These are phyloP conservation scores for Eulemur rufifrons DNA, from an alignment of 2,113 vertebrate species.

Conservation along the genomic window DNA sequence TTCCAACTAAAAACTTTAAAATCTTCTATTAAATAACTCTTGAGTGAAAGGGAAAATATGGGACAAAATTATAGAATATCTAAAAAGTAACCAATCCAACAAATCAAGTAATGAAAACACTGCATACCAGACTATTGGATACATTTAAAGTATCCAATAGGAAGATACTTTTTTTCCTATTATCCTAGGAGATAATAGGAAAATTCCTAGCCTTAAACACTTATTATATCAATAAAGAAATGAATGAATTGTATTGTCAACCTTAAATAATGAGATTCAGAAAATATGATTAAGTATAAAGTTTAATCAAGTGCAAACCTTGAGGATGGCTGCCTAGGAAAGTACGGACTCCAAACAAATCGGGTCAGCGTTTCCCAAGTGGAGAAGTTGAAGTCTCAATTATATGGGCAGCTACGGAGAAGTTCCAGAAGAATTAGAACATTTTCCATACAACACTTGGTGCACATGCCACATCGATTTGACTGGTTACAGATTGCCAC, in stretches of 20 bases:
- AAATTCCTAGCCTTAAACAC: not conserved
- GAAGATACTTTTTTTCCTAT: too few species aligned
- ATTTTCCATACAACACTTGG: not conserved
- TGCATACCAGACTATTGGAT: not conserved
- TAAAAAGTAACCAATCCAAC: not conserved
- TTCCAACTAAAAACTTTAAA: constrained; percentile 1
- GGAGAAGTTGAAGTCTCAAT: not conserved
- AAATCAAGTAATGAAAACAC: not conserved
- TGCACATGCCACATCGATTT: not conserved
- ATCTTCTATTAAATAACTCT: constrained; percentile 1
- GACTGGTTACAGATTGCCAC: not conserved
- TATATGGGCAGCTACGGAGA: not conserved
- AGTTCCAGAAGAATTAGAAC: not conserved
- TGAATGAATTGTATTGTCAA: not conserved
- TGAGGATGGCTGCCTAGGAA: not conserved
- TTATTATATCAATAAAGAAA: not conserved
- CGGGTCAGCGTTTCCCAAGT: not conserved
- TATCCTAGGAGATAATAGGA: not conserved
- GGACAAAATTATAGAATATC: not conserved
- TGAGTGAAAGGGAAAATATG: not conserved
- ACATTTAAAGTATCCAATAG: not conserved
- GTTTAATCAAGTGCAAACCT: not conserved
- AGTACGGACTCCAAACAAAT: not conserved
- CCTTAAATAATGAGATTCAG: not conserved
- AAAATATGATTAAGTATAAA: not conserved